Evolutionary conservation across 2,113 vertebrate genomes (phyloP), one percentile per base, ranked within the genome.

Genomic region (Ctenomys sociabilis): DNA sequence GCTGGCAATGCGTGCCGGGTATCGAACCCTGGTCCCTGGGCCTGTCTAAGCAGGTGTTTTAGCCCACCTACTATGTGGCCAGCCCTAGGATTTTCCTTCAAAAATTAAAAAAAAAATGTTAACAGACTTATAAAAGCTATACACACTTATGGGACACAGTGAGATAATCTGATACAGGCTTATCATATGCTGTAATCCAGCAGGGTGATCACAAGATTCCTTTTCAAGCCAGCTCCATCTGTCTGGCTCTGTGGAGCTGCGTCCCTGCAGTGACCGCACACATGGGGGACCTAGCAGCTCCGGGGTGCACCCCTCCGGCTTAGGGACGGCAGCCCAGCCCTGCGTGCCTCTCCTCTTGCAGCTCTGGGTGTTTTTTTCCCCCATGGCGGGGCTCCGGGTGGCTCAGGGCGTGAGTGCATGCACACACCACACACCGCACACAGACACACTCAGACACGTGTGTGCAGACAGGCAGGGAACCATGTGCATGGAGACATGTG

Each of bases 241-340:
- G 0, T 8, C 83, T 45, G 21, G 24, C n/a, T 26, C 63, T 0
- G 0, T 32, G 37, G 9, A 45, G 26, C 45, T 49, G 16, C 21
- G 0, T 35, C 61, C 7, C 64, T 24, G 9, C 80, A 12, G 0
- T 21, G 54, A 49, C 13, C 22, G 35, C 28, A 45, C 19, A 40
- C n/a, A 13, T 4, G 26, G 26, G 6, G 1, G 14, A 2, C 3
- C 13, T 0, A 0, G 22, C 4, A 57, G 10, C 49, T 28, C 26
- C 26, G 3, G 0, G 75, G 32, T n/a, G 57, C 13, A 28, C 8
- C 0, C 4, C 0, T 1, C 5, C 14, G 26, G n/a, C 24, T 0
- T 4, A 0, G 54, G 26, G 82, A 17, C 49, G 2, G 1, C 28
- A 17, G 22, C 2, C 0, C 1, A 32, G 16, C 2, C 26, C 24